These are phyloP conservation scores for Drosophila asahinai DNA, from an alignment of 1,140 invertebrate genomes.

Conservation along the genomic window DNA sequence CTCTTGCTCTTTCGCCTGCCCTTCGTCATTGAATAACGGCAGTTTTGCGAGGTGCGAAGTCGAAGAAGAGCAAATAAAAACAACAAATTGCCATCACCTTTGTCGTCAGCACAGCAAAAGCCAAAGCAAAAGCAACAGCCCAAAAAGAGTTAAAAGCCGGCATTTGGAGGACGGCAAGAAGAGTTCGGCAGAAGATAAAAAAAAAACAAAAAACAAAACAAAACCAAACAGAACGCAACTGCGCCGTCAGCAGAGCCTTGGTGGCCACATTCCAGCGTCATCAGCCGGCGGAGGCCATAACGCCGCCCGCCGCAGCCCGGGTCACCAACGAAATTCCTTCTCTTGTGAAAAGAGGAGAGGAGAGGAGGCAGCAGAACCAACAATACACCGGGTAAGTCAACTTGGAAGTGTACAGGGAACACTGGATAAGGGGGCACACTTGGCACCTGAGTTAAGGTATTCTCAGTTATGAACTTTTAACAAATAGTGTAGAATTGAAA, in stretches of 20 bases:
- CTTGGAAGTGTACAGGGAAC: conserved; percentile 15
- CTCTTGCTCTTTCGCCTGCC: conserved; percentile 11
- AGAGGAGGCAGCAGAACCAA: conserved; percentile 11
- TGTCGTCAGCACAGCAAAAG: conserved; percentile 31
- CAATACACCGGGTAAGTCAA: conserved; percentile 29
- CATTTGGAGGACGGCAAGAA: conserved; percentile 33
- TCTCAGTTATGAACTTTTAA: no score
- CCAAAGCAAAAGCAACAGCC: conserved; percentile 17
- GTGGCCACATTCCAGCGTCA: conserved; percentile 50
- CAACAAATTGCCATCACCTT: conserved; percentile 45
- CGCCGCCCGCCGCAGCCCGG: conserved; percentile 10
- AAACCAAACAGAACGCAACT: conserved; percentile 43
- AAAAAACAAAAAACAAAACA: conserved; percentile 7
- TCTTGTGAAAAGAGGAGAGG: neutral
- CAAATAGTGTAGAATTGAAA: no score
- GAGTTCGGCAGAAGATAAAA: conserved; percentile 1
- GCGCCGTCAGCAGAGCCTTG: conserved; percentile 43
- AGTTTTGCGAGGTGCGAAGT: conserved; percentile 43
- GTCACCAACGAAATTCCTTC: conserved; percentile 34
- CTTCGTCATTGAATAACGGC: conserved; percentile 52
- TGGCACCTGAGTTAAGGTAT: neutral
- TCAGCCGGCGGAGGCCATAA: conserved; percentile 36
- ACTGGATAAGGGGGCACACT: neutral
- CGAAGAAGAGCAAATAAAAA: conserved; percentile 42
- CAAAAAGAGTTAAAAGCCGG: conserved; percentile 27